These are phyloP conservation scores for Ceratitis capitata DNA, from an alignment of 1,140 invertebrate species.

Conservation along the genomic window DNA sequence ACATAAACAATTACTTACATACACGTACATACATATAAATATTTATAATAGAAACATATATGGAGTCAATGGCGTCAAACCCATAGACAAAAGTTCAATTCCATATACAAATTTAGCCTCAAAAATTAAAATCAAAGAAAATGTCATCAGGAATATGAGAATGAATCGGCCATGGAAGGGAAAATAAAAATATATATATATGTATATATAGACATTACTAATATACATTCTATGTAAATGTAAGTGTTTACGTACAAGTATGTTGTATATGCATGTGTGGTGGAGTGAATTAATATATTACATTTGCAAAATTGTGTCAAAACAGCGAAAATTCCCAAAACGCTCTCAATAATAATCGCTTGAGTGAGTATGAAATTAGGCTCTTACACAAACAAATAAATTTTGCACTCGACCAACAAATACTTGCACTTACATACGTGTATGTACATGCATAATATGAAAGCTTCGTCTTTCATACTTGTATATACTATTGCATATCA, in stretches of 20 bases:
- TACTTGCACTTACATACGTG: neutral
- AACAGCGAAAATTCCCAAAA: slow-evolving; percentile 21
- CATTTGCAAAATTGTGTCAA: slow-evolving; percentile 34
- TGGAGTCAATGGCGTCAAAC: neutral
- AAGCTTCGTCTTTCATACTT: too few relatives aligned
- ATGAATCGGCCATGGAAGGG: neutral
- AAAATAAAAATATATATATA: neutral
- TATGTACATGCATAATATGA: neutral
- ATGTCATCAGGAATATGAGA: neutral
- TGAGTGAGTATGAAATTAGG: slow-evolving; percentile 20
- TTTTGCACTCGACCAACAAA: neutral
- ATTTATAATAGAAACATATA: neutral
- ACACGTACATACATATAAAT: neutral
- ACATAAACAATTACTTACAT: neutral
- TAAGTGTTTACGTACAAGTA: neutral
- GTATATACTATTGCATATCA: neutral
- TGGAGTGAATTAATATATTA: slow-evolving; percentile 16
- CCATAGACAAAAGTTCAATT: neutral
- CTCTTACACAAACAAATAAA: slow-evolving; percentile 20
- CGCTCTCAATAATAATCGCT: neutral
- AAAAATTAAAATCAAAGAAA: neutral
- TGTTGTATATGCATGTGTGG: neutral
- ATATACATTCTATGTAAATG: neutral
- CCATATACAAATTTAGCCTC: neutral
- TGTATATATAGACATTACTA: too few relatives aligned